Evolutionary conservation across 2,113 vertebrate genomes (phyloP).

Genomic region (Cyanoliseus patagonus): DNA sequence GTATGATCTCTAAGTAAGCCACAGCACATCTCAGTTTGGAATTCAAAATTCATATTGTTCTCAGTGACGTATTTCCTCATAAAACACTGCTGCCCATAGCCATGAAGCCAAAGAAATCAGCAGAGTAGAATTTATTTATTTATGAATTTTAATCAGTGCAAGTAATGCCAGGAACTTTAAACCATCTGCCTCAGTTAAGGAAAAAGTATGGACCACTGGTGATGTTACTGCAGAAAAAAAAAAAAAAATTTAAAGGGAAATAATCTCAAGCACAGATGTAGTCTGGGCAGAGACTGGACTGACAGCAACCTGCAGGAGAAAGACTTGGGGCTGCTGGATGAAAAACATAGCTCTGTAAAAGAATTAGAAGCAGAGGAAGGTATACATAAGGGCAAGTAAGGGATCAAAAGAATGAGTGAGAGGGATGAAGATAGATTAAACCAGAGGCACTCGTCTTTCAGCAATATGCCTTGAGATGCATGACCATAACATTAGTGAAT

Average conservation of each 20-base stretch:
- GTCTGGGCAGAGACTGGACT: not conserved
- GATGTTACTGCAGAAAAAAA: not conserved
- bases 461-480: not conserved
- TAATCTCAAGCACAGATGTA: not conserved
- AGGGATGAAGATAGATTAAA: not conserved
- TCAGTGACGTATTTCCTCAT: not conserved
- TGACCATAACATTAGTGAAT: not conserved
- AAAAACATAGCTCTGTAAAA: not conserved
- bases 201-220: not conserved
- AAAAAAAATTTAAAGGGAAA: not conserved
- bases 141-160: not conserved
- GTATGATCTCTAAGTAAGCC: not conserved
- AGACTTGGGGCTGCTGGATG: not conserved
- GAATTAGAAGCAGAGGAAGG: not conserved
- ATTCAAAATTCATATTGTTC: not conserved
- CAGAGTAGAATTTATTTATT: not conserved
- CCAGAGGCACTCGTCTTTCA: not conserved
- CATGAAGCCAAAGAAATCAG: not conserved
- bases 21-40: not conserved
- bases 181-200: not conserved
- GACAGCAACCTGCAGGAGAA: not conserved
- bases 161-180: constrained; percentile 33
- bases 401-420: not conserved
- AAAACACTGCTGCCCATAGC: not conserved
- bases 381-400: not conserved